Percentiles rank a stretch among this genome's conserved stretches.
phyloP scores from a whole-genome alignment of 2,113 vertebrate genomes.

The Cheirogaleus medius region DNA sequence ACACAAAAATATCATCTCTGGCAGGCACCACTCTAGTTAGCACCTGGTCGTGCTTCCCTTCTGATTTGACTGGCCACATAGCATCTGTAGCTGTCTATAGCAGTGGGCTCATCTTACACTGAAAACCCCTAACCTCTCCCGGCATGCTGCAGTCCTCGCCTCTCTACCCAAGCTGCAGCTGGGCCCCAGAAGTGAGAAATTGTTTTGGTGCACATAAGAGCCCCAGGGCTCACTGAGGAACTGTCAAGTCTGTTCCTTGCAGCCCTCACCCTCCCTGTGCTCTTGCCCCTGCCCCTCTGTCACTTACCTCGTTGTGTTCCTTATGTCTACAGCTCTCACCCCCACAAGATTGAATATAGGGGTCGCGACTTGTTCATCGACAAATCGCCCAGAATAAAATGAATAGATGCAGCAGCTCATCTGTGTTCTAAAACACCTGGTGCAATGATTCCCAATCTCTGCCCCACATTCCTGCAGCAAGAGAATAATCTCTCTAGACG shows the following conservation, averaged over 20 bases:
- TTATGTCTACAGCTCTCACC: background rate
- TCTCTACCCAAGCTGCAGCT: background rate
- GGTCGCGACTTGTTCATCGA: background rate
- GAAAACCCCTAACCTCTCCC: background rate
- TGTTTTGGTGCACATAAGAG: background rate
- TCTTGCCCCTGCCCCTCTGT: background rate
- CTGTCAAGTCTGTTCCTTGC: background rate
- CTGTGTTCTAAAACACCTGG: background rate
- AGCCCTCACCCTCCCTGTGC: background rate
- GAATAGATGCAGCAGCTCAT: background rate
- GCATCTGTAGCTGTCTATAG: background rate
- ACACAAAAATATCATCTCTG: background rate
- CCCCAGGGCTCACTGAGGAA: background rate
- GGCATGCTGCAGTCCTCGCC: accelerated
- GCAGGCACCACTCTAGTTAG: background rate
- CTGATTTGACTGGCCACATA: background rate
- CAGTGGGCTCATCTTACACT: background rate
- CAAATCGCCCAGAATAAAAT: slow-evolving; percentile 21
- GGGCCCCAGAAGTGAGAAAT: background rate
- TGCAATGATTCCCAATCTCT: background rate
- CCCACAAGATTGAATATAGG: background rate
- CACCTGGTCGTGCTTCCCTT: background rate
- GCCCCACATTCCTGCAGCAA: background rate
- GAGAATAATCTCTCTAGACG: background rate
- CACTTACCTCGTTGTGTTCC: background rate